Conservation (phyloP, 1,140 invertebrate species). For the Euura saliciscinereae region DNA sequence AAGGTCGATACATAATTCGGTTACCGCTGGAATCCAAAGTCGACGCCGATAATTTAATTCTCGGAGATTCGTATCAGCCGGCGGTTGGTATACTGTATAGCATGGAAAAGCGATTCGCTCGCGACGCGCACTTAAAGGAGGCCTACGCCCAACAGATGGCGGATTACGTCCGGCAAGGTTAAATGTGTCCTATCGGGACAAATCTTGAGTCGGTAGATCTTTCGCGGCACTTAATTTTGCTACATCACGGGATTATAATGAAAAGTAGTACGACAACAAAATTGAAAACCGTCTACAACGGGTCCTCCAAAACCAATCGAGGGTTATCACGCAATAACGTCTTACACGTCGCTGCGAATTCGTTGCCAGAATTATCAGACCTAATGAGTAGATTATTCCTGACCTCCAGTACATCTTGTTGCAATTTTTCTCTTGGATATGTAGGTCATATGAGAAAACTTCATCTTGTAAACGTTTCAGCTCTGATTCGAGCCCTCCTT, state of each 20-base stretch:
- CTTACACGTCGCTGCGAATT: constrained; percentile 15
- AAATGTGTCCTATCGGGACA: too few species aligned
- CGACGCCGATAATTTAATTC: not conserved
- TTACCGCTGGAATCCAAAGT: not conserved
- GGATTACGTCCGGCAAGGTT: too few species aligned
- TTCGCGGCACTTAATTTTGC: not conserved
- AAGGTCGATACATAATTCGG: not conserved
- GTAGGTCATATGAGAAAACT: too few species aligned
- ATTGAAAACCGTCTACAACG: constrained; percentile 27
- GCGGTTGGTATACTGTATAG: not conserved
- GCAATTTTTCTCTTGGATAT: too few species aligned
- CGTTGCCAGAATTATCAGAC: constrained; percentile 6
- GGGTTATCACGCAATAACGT: constrained; percentile 24
- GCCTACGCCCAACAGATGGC: too few species aligned
- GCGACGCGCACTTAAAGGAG: not conserved
- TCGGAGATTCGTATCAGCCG: not conserved
- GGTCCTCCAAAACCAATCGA: not conserved
- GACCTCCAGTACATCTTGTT: too few species aligned
- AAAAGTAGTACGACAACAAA: constrained; percentile 22
- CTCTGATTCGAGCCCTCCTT: too few species aligned
- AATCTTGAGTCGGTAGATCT: constrained; percentile 21
- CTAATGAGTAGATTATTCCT: constrained; percentile 7
- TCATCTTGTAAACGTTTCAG: too few species aligned
- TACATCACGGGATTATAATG: not conserved
- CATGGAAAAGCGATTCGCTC: not conserved